phyloP scores from a whole-genome alignment of 2,888 invertebrate species.

The Drosophila ezoana region DNA sequence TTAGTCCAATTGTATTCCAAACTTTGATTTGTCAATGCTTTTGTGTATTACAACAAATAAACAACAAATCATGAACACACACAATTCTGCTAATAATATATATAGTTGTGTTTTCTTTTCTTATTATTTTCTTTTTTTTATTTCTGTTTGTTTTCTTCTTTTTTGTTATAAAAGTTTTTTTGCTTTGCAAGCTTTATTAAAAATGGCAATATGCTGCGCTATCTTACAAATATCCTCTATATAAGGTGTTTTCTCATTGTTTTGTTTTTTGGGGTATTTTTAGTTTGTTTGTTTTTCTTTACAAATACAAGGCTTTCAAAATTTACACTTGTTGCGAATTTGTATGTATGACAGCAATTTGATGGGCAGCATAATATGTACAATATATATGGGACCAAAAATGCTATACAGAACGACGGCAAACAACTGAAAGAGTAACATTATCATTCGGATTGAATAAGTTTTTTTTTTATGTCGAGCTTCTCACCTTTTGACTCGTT shows the following conservation, averaged over 20 bases:
- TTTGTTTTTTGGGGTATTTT: background rate
- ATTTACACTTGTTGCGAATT: constrained; percentile 67
- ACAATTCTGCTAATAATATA: constrained; percentile 4
- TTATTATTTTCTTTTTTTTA: constrained; percentile 6
- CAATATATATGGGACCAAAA: constrained; percentile 52
- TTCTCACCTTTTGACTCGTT: constrained; percentile 48
- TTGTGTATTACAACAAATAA: constrained; percentile 30
- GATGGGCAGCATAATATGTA: constrained; percentile 60
- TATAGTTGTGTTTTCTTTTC: constrained; percentile 3
- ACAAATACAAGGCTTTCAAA: constrained; percentile 63
- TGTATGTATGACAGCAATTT: constrained; percentile 68
- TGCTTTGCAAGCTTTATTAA: constrained; percentile 67
- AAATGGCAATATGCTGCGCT: constrained; percentile 47
- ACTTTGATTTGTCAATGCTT: constrained; percentile 78
- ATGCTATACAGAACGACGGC: constrained; percentile 61
- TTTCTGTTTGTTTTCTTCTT: background rate
- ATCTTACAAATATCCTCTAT: constrained; percentile 48
- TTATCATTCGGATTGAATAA: too few species aligned
- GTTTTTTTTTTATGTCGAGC: background rate
- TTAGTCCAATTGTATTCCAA: constrained; percentile 25
- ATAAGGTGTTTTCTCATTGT: constrained; percentile 25
- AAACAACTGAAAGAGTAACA: constrained; percentile 51
- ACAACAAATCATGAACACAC: constrained; percentile 22
- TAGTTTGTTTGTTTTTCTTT: constrained; percentile 49
- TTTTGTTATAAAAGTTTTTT: constrained; percentile 38